Evolutionary conservation across 1,140 invertebrate species (phyloP), one percentile per base, ranked within the genome.

Genomic region (Idris sp.): DNA sequence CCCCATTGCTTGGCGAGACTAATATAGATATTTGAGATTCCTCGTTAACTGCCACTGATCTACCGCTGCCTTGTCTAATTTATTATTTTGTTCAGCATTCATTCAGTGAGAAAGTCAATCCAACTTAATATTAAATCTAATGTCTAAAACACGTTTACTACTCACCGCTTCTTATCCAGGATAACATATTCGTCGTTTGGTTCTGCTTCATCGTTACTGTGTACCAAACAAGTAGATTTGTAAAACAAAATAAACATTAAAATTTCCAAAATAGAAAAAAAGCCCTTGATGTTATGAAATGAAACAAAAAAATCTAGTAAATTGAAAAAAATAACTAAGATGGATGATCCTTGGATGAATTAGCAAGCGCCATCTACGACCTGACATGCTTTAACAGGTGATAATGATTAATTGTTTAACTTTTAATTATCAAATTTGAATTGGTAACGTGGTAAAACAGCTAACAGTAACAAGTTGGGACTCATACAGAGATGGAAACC

Each of bases 1-100:
- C 49, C 25, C 77, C 82, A 31, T 79, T 64, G 58, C 85, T 86
- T 36, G 92, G 91, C 58, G 93, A 92, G 65, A 95, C 79, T 79
- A 95, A 89, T 80, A 92, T 91, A 71, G 92, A 92, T 68, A 95
- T 93, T 90, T 95, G 93, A 46, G 94, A 93, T 87, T 95, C 94
- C 87, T 96, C 94, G 82, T 96, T 94, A 33, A 93, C 94, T 77
- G 95, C 88, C 77, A 95, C 84, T 77, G 91, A 90, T 84, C 79
- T 79, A 38, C 19, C 19, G 6, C 6, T 6, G 19, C 94, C 92
- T 90, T 93, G 91, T 84, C 92, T 93, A 86, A 73, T 80, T 78
- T 56, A 79, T 74, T 31, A 77, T 77, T 73, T 35, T 13, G 40
- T 72, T 72, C 41, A 79, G 61, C 61, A 33, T 73, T 76, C 43